Conservation (phyloP, 2,113 vertebrate species). For the Tiliqua scincoides region DNA sequence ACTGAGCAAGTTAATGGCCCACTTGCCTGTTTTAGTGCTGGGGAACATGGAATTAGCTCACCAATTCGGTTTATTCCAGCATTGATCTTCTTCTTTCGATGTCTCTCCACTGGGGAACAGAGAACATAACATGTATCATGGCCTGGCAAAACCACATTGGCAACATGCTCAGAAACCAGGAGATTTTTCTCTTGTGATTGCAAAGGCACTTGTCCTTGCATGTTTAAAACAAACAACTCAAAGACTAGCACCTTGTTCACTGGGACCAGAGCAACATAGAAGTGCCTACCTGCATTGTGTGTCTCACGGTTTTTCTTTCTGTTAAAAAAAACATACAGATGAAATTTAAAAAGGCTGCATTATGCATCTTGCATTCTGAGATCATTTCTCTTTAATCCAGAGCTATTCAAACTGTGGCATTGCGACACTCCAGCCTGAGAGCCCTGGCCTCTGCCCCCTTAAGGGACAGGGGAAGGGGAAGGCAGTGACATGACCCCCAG, state of each 20-base stretch:
- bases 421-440: no score
- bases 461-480: no score
- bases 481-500: no score
- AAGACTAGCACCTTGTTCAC: conserved; percentile 21
- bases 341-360: conserved; percentile 13
- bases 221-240: conserved; percentile 11
- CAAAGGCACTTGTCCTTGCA: conserved; percentile 5
- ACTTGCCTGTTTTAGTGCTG: conserved; percentile 93
- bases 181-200: conserved; percentile 7
- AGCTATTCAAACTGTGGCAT: no score
- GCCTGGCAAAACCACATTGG: conserved; percentile 26
- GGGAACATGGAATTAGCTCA: conserved; percentile 95
- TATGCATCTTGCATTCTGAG: conserved; percentile 21
- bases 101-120: conserved; percentile 89
- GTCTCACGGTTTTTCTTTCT: conserved; percentile 99
- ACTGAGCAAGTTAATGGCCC: not conserved
- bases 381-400: not conserved
- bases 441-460: no score
- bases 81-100: conserved; percentile 99
- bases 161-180: not conserved
- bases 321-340: conserved; percentile 51
- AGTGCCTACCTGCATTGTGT: conserved; percentile 92
- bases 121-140: not conserved
- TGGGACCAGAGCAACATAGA: conserved; percentile 22
- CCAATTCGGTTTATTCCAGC: conserved; percentile 96